These are phyloP conservation scores for Elgonia sp. DNA, from an alignment of 2,888 invertebrate genomes.

Conservation along the genomic window DNA sequence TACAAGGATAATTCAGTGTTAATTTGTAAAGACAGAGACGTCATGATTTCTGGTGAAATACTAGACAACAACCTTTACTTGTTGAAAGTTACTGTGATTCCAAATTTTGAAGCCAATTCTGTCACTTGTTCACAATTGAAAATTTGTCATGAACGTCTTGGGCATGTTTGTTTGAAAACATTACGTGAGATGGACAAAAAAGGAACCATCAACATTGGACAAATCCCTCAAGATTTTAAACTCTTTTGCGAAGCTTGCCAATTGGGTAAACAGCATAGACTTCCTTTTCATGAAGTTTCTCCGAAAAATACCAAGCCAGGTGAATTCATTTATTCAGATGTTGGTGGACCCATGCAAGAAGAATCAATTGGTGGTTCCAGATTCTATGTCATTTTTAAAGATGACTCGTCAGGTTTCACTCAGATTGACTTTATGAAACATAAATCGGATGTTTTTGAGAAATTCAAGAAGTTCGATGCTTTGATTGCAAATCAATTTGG, in stretches of 20 bases:
- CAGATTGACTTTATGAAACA: constrained; percentile 70
- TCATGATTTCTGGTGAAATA: constrained; percentile 28
- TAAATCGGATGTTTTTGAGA: constrained; percentile 43
- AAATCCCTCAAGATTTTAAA: constrained; percentile 11
- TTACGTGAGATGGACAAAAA: constrained; percentile 39
- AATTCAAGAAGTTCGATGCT: constrained; percentile 46
- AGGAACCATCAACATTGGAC: constrained; percentile 13
- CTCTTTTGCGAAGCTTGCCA: constrained; percentile 68
- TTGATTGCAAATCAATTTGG: constrained; percentile 43
- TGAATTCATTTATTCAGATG: constrained; percentile 71
- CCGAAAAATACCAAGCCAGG: constrained; percentile 31
- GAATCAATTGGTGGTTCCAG: constrained; percentile 74
- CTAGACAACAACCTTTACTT: constrained; percentile 42
- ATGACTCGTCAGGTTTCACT: constrained; percentile 72
- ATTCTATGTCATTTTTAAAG: constrained; percentile 75
- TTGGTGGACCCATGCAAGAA: constrained; percentile 77
- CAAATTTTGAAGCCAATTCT: constrained; percentile 28
- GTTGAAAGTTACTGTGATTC: constrained; percentile 6
- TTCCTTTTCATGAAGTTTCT: constrained; percentile 45
- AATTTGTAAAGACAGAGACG: constrained; percentile 9
- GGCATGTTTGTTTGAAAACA: constrained; percentile 31
- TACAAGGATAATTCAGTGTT: constrained; percentile 18
- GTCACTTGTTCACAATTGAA: constrained; percentile 7
- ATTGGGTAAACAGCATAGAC: constrained; percentile 52
- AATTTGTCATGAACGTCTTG: constrained; percentile 51